Evolutionary conservation across 2,113 vertebrate species (phyloP).

Genomic region (Marmota flaviventris): DNA sequence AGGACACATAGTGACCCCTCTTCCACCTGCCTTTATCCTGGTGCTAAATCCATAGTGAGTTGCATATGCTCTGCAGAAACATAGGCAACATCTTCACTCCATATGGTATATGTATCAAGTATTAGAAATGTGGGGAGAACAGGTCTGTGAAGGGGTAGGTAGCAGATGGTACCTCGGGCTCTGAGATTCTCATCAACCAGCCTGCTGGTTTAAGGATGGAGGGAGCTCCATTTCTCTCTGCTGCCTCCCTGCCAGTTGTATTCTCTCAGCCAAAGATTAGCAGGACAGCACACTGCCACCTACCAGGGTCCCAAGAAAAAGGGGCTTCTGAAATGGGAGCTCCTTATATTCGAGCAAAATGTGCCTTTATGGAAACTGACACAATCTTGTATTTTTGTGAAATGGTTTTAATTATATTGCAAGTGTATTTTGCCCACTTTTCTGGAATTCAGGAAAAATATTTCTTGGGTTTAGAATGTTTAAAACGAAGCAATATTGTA

Average conservation of each 20-base stretch:
- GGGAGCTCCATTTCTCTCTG: neutral
- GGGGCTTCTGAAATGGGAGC: neutral
- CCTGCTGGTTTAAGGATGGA: neutral
- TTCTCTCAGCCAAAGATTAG: neutral
- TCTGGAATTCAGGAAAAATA: slow-evolving; percentile 71
- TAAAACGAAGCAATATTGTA: slow-evolving; percentile 83
- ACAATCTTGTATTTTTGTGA: slow-evolving; percentile 36
- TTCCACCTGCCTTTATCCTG: fast-evolving
- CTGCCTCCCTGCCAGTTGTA: fast-evolving
- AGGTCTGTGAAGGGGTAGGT: neutral
- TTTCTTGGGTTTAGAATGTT: slow-evolving; percentile 77
- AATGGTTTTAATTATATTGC: slow-evolving; percentile 42
- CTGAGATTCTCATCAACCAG: fast-evolving
- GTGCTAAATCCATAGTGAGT: neutral
- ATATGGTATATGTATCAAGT: neutral
- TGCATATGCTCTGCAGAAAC: neutral
- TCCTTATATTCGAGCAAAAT: neutral
- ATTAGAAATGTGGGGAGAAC: neutral
- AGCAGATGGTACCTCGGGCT: neutral
- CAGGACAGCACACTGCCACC: neutral
- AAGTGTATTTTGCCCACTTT: slow-evolving; percentile 24
- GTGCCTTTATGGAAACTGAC: slow-evolving; percentile 65
- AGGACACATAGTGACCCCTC: neutral
- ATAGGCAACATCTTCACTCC: neutral
- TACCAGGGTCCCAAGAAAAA: neutral